Percentiles rank a stretch among this genome's conserved stretches.
Evolutionary conservation across 2,888 invertebrate genomes (phyloP).

Genomic region (Amphiduros pacificus): DNA sequence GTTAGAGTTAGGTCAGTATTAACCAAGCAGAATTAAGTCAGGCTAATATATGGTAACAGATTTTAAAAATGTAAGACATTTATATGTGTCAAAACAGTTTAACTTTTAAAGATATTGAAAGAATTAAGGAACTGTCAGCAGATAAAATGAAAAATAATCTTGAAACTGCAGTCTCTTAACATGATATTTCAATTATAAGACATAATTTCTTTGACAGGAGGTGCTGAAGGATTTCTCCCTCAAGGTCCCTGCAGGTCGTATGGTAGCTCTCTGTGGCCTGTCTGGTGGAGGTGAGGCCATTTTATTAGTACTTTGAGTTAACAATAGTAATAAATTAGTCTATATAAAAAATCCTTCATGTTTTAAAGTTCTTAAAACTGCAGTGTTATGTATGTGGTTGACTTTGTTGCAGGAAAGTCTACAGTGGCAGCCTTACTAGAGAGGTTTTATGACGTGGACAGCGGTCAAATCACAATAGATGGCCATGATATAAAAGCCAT

Average conservation of each 20-base stretch:
- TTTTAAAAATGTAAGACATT: too few relatives aligned
- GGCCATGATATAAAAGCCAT: slow-evolving; percentile 72
- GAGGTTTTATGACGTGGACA: slow-evolving; percentile 82
- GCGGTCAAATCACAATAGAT: slow-evolving; percentile 76
- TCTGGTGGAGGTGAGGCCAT: slow-evolving; percentile 82
- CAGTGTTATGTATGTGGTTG: too few relatives aligned
- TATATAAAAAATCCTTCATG: not conserved
- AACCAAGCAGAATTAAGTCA: too few relatives aligned
- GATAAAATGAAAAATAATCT: too few relatives aligned
- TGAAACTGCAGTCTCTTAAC: too few relatives aligned
- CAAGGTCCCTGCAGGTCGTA: slow-evolving; percentile 81
- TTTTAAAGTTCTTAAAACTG: too few relatives aligned
- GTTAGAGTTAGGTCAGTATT: too few relatives aligned
- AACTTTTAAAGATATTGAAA: too few relatives aligned
- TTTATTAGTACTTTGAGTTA: not conserved
- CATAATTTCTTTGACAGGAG: slow-evolving; percentile 55
- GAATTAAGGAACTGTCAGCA: too few relatives aligned
- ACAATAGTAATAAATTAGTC: not conserved
- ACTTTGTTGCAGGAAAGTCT: slow-evolving; percentile 77
- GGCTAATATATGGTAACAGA: too few relatives aligned
- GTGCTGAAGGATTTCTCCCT: slow-evolving; percentile 84
- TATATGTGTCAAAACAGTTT: not conserved
- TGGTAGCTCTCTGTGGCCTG: slow-evolving; percentile 88
- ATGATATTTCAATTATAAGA: too few relatives aligned
- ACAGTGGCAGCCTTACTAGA: slow-evolving; percentile 88